Evolutionary conservation across 2,797 vertebrate genomes (phyloP).

Genomic region (Spondyliosoma cantharus): DNA sequence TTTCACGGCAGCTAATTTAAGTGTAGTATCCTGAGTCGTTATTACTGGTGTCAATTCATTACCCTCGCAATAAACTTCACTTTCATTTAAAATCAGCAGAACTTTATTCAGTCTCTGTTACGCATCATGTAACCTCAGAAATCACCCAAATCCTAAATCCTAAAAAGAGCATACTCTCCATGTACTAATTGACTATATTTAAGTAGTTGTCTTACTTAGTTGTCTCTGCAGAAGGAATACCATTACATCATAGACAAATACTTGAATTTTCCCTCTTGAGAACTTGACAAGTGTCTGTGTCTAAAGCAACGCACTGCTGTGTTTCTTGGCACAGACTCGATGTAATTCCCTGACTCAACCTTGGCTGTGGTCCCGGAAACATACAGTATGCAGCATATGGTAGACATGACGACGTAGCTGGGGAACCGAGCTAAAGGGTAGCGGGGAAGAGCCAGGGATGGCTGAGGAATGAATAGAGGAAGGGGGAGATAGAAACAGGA

Average conservation of each 20-base stretch:
- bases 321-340: constrained; percentile 68
- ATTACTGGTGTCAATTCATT: constrained; percentile 9
- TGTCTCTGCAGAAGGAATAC: constrained; percentile 51
- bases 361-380: constrained; percentile 72
- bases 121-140: constrained; percentile 14
- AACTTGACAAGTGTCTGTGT: constrained; percentile 63
- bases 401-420: constrained; percentile 55
- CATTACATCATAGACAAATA: constrained; percentile 67
- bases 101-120: constrained; percentile 12
- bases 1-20: background rate
- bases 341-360: constrained; percentile 70
- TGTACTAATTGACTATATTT: constrained; percentile 5
- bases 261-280: constrained; percentile 54
- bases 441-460: constrained; percentile 12
- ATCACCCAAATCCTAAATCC: background rate
- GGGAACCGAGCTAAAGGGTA: constrained; percentile 16
- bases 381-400: constrained; percentile 62
- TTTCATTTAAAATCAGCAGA: constrained; percentile 23
- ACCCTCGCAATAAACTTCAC: constrained; percentile 14
- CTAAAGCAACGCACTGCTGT: constrained; percentile 56
- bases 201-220: background rate
- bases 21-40: background rate
- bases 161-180: background rate
- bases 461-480: background rate
- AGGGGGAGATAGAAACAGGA: background rate